phyloP scores from a whole-genome alignment of 2,113 vertebrate species.

The Pagrus major region DNA sequence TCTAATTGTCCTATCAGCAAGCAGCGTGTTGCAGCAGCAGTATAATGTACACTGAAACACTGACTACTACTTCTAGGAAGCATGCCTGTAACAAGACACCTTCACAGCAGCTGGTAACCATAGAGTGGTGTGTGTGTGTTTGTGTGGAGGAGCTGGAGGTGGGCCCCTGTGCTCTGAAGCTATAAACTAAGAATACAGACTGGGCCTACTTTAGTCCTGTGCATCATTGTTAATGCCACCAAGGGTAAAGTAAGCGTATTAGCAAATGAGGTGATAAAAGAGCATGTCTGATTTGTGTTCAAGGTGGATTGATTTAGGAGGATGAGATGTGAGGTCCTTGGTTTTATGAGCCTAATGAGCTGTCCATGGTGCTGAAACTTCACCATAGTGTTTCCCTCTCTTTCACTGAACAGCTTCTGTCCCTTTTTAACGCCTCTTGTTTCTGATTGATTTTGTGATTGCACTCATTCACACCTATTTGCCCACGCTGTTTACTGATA shows the following conservation, averaged over 20 bases:
- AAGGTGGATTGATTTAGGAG: constrained; percentile 37
- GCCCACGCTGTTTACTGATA: neutral
- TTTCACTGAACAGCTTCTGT: neutral
- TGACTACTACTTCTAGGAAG: constrained; percentile 17
- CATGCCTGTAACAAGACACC: constrained; percentile 60
- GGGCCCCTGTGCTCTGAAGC: neutral
- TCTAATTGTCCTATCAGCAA: neutral
- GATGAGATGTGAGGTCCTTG: constrained; percentile 35
- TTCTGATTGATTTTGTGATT: constrained; percentile 24
- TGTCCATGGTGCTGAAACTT: constrained; percentile 63
- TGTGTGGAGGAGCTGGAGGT: neutral
- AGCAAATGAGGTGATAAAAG: constrained; percentile 56
- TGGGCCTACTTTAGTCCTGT: neutral
- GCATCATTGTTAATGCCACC: constrained; percentile 9
- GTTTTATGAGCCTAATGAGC: constrained; percentile 18
- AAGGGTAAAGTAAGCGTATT: constrained; percentile 46
- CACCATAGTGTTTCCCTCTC: neutral
- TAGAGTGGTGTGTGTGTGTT: constrained; percentile 17
- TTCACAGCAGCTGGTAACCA: constrained; percentile 59
- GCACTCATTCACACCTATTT: constrained; percentile 4
- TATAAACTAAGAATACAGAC: constrained; percentile 14
- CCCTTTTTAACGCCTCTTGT: neutral
- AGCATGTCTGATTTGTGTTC: constrained; percentile 41
- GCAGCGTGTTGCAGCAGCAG: constrained; percentile 1
- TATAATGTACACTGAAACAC: constrained; percentile 2